phyloP scores from a whole-genome alignment of 92 coral and sea anemone species.

The Nematostella vectensis region DNA sequence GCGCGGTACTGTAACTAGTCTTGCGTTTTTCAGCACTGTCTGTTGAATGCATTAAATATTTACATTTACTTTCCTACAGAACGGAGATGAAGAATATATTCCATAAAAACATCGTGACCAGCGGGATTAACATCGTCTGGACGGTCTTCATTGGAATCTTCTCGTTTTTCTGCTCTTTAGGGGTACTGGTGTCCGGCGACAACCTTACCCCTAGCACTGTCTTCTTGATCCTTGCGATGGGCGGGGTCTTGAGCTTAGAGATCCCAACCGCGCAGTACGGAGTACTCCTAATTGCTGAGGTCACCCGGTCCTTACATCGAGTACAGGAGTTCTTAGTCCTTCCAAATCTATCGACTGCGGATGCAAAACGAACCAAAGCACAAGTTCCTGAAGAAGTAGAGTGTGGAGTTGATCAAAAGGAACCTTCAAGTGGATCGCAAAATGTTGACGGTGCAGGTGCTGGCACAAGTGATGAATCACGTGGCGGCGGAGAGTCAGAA shows the following conservation, averaged over 20 bases:
- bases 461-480: no score
- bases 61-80: neutral
- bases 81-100: slow-evolving; percentile 1
- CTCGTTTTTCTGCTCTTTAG: neutral
- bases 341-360: neutral
- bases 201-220: neutral
- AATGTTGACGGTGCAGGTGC: no score
- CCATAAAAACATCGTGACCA: neutral
- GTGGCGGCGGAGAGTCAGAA: no score
- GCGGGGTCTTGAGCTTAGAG: neutral
- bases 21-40: no score
- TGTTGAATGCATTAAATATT: neutral
- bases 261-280: neutral
- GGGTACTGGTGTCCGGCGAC: neutral
- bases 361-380: neutral
- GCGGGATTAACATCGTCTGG: neutral
- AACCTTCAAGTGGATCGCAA: no score
- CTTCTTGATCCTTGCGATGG: neutral
- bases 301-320: neutral
- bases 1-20: no score
- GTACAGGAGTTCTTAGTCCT: neutral
- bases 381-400: no score
- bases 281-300: neutral
- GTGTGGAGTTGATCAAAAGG: no score
- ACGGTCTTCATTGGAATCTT: neutral